Evolutionary conservation across 2,797 vertebrate genomes (phyloP), one percentile per base, ranked within the genome.

Genomic region (Cyclura pinguis): DNA sequence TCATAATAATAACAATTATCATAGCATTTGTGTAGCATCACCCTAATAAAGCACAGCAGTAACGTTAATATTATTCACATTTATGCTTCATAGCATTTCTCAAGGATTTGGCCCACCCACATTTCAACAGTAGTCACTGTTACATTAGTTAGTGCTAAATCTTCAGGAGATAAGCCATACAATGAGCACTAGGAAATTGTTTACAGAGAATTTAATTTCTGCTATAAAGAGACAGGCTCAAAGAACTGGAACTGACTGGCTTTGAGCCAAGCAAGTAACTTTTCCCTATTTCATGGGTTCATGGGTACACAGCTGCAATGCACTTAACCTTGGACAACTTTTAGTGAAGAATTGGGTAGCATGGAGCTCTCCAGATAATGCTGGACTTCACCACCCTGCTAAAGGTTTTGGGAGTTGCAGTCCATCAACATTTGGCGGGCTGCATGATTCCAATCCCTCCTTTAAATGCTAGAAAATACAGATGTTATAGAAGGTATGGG

Each of bases 141-240:
- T 87, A 1, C 87, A 87, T 92, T 94, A 72, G 35, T 80, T 73
- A 42, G 64, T 87, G 52, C 86, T 88, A 93, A 92, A 90, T 59
- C 67, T 91, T 86, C 80, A 1, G 57, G 57, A 64, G 47, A 83
- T 13, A 93, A 84, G 87, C 85, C 18, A 4, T 22, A 88, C 55
- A n/a, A 32, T 47, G 59, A 88, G 27, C 5, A 50, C 29, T 8
- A 88, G 47, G 74, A 74, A 83, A 29, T 16, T 32, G 91, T 84
- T 90, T 91, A 77, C 1, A 32, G 47, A 59, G 35, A 38, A 14
- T 22, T 57, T 35, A 57, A 73, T 27, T 9, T 57, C 47, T 42
- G n/a, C n/a, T 80, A 22, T n/a, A 22, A 69, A 38, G 20, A 69
- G 12, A 16, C 6, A 16, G n/a, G n/a, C 32, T 38, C 64, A 72